Percentiles rank a stretch among this genome's conserved stretches.
Conservation (phyloP, 2,113 vertebrate genomes). For the Miniopterus natalensis region DNA sequence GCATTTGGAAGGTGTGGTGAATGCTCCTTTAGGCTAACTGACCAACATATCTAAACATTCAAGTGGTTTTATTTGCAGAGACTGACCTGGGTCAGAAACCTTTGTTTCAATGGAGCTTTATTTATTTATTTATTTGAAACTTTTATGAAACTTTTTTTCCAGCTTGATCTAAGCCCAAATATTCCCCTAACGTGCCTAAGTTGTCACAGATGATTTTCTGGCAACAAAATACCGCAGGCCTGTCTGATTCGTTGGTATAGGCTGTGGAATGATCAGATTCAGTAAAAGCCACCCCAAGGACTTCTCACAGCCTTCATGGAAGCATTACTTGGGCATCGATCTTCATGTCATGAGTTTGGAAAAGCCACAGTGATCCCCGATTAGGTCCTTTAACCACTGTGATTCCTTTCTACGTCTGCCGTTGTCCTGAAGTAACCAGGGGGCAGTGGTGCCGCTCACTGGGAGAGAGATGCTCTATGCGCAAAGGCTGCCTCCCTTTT, state of each 20-base stretch:
- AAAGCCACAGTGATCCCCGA: background rate
- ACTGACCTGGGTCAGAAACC: conserved; percentile 49
- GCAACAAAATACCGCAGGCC: background rate
- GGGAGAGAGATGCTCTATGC: background rate
- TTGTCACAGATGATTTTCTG: conserved; percentile 41
- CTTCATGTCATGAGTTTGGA: background rate
- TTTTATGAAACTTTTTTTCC: background rate
- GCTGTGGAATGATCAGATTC: background rate
- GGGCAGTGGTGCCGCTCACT: background rate
- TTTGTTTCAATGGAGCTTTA: conserved; percentile 44
- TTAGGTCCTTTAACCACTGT: background rate
- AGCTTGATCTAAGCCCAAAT: conserved; percentile 31
- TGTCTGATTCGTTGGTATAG: background rate
- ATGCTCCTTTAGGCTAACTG: background rate
- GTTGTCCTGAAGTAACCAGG: background rate
- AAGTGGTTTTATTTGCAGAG: conserved; percentile 57
- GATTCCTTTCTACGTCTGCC: background rate
- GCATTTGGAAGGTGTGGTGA: conserved; percentile 34
- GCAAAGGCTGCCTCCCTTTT: background rate
- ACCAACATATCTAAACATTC: background rate
- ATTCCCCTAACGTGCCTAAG: conserved; percentile 41
- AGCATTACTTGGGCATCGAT: background rate
- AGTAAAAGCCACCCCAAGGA: background rate
- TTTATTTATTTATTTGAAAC: conserved; percentile 47
- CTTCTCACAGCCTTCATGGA: background rate